Base-by-base conservation (phyloP, 2,888 invertebrate genomes). In the Baccha elongata region DNA sequence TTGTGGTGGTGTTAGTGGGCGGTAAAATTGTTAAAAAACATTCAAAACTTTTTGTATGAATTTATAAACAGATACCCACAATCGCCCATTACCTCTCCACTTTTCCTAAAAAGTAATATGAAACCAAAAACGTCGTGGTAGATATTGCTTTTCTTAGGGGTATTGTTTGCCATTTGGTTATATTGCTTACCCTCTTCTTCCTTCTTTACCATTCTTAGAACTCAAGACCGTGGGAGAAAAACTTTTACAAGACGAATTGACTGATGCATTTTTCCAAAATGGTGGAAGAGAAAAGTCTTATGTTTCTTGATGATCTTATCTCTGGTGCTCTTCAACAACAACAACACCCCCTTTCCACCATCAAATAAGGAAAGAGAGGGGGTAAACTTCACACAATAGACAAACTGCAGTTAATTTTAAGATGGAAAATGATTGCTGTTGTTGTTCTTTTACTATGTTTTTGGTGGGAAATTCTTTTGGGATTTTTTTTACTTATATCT, bases 361-460 rank as follows among this genome's bases (percentile, higher is more conserved):
- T 13, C 23, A 13, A 35, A 52, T 8, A 52, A n/a, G 17, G 26
- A 13, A 7, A 3, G 10, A 26, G 15, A 13, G 40, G 13, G 40
- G 19, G 8, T 23, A 35, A 42, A 58, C 52, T 50, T 58, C 42
- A 17, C 19, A 72, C 71, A 67, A 80, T 73, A 68, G 50, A 76
- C 68, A 78, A 76, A 83, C 75, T 81, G 81, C 81, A 83, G 83
- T 83, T 78, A 83, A 83, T 83, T 78, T 83, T 73, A 72, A 72
- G 64, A 83, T 83, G 67, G 62, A 78, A 78, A 78, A 78, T 83
- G 60, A 83, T 62, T 67, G 72, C 52, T 60, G 21, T 67, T 55
- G 21, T 72, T 67, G 76, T 69, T 69, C 52, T 35, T 68, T 73
- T 40, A 23, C 17, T 8, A 7, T 50, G 13, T 21, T 52, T 37